A percentile compares a stretch with the other conserved stretches of the same genome.
Conservation (phyloP, 2,113 vertebrate species). For the Hippocampus guttulatus region DNA sequence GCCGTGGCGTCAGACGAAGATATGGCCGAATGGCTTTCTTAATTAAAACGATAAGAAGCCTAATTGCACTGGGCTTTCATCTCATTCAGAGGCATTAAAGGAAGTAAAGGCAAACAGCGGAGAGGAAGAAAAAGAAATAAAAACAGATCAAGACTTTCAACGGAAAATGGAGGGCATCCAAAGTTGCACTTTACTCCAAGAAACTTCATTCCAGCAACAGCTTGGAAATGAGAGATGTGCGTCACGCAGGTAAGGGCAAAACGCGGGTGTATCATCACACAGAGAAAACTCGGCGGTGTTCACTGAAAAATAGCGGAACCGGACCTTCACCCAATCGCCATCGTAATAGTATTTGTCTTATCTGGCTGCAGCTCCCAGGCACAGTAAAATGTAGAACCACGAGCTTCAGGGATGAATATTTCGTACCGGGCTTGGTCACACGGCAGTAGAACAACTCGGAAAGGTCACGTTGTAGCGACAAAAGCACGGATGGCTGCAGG, state of each 20-base stretch:
- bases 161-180: slow-evolving; percentile 46
- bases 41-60: slow-evolving; percentile 81
- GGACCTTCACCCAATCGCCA: no score
- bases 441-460: no score
- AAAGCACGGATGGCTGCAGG: no score
- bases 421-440: no score
- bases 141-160: slow-evolving; percentile 59
- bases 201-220: slow-evolving; percentile 8
- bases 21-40: slow-evolving; percentile 75
- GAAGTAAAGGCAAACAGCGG: slow-evolving; percentile 60
- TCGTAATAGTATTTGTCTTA: no score
- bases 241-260: neutral
- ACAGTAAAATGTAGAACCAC: no score
- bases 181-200: slow-evolving; percentile 34
- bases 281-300: neutral
- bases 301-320: neutral
- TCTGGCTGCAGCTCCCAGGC: no score
- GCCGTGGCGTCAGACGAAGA: slow-evolving; percentile 68
- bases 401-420: no score
- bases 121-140: slow-evolving; percentile 51
- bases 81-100: slow-evolving; percentile 67
- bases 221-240: neutral
- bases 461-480: no score
- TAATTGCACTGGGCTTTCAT: slow-evolving; percentile 74
- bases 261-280: neutral